Percentiles rank a stretch among this genome's conserved stretches.
Evolutionary conservation across 2,888 invertebrate species (phyloP).

Genomic region (Phorcus lineatus): DNA sequence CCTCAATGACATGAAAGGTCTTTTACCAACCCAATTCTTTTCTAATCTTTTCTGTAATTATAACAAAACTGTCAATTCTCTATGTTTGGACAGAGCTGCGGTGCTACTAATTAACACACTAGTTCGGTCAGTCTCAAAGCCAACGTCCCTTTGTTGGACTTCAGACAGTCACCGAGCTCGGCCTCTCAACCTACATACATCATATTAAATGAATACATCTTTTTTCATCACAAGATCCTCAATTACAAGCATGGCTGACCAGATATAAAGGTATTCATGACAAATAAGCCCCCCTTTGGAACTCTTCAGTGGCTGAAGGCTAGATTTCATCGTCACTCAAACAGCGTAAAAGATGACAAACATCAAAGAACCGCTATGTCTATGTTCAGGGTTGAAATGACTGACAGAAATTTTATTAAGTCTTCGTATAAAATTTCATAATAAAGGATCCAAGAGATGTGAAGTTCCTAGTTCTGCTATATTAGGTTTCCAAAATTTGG

Average conservation of each 20-base stretch:
- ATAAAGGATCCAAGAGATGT: too few species aligned
- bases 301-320: constrained; percentile 6
- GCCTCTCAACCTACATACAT: constrained; percentile 8
- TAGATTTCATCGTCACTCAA: background rate
- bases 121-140: background rate
- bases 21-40: constrained; percentile 11
- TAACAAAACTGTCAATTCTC: background rate
- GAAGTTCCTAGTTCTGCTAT: too few species aligned
- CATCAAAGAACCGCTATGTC: background rate
- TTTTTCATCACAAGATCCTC: constrained; percentile 2
- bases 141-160: background rate
- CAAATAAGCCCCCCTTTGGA: constrained; percentile 18
- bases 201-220: constrained; percentile 24
- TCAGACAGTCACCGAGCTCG: background rate
- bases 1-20: constrained; percentile 6
- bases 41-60: background rate
- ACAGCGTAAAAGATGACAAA: background rate
- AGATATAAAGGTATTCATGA: constrained; percentile 11
- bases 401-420: too few species aligned
- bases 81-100: background rate
- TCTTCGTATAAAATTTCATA: too few species aligned
- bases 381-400: too few species aligned
- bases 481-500: too few species aligned
- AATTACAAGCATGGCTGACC: constrained; percentile 18
- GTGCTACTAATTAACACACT: constrained; percentile 2